Base-by-base conservation (phyloP, 2,797 vertebrate genomes). In the Phrynocephalus forsythii region DNA sequence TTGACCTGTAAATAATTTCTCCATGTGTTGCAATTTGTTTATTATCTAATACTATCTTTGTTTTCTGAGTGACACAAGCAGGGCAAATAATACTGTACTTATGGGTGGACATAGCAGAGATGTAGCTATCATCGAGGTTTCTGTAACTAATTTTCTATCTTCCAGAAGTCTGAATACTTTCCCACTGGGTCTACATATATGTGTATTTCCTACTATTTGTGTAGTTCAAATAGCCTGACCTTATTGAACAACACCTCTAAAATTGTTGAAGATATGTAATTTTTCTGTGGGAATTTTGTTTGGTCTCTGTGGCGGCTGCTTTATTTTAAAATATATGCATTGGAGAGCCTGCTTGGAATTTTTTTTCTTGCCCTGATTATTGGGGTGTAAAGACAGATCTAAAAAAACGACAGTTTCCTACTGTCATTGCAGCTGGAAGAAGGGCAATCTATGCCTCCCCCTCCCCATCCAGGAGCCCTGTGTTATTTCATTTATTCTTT, bases 1-100 rank as follows among this genome's bases (percentile, higher is more conserved):
- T 84, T 90, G 90, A 91, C 71, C 86, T 94, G 87, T 92, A 87
- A 93, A 87, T 92, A 66, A 79, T 38, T 85, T 91, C 60, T 94
- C 92, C 63, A 75, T 11, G 50, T 22, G 11, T 13, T 82, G 71
- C 44, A 76, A 76, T 81, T 81, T 11, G 1, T 20, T 83, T 84
- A 73, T 81, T 69, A 24, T 76, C 50, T 72, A 78, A 87, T 75
- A 26, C 26, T 26, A 44, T 52, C 5, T 79, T 66, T 24, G 33
- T 63, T 67, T 1, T 60, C 68, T 50, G 56, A 60, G 72, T 33
- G 69, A 73, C 84, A 11, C 9, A 79, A 86, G 82, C 94, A 88
- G 50, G 80, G 69, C 69, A 91, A 87, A 67, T 44, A 80, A 60
- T 82, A 52, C 33, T 80, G 38, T 10, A 66, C 16, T 33, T 24